phyloP scores from a whole-genome alignment of 2,888 invertebrate species.

The Ormyrus labotus region DNA sequence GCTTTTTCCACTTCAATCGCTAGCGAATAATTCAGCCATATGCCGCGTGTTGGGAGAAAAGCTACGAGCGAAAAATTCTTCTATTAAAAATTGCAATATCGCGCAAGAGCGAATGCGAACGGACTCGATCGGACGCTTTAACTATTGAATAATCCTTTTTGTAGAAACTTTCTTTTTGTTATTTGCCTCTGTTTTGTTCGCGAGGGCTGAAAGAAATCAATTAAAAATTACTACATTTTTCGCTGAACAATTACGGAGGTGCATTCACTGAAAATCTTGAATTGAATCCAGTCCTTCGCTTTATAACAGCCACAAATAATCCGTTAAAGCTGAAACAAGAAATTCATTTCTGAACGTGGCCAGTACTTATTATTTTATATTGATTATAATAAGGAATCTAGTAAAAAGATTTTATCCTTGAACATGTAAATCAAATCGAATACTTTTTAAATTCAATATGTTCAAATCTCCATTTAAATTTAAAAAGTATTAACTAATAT shows the following conservation, averaged over 20 bases:
- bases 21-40: conserved; percentile 39
- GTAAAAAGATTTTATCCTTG: no score
- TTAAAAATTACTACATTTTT: conserved; percentile 16
- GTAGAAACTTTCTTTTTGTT: conserved; percentile 1
- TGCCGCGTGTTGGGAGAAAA: not conserved
- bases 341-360: no score
- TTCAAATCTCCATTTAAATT: no score
- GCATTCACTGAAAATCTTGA: not conserved
- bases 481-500: no score
- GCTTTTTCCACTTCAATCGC: conserved; percentile 50
- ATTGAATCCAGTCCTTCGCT: not conserved
- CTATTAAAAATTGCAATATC: conserved; percentile 53
- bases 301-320: no score
- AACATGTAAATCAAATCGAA: no score
- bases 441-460: no score
- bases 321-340: no score
- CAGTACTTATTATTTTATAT: no score
- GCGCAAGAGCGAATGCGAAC: not conserved
- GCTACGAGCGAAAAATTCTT: conserved; percentile 40
- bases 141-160: conserved; percentile 24
- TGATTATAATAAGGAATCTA: no score
- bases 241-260: not conserved
- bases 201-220: conserved; percentile 1
- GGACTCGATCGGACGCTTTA: not conserved
- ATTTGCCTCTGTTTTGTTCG: not conserved